Percentiles rank a stretch among this genome's conserved stretches.
phyloP scores from a whole-genome alignment of 2,797 vertebrate species.

The Pristis pectinata region DNA sequence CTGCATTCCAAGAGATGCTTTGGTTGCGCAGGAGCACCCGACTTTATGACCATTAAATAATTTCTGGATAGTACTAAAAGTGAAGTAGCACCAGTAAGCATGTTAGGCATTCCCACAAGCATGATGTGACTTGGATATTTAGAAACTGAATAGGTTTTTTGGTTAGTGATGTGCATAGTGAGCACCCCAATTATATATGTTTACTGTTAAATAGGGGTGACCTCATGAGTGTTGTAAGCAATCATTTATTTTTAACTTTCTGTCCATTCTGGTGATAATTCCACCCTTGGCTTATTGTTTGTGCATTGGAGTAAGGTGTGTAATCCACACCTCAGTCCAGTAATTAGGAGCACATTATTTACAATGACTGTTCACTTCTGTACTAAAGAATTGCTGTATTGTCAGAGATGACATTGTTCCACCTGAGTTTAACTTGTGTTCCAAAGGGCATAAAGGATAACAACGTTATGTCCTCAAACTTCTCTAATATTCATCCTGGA shows the following conservation, averaged over 20 bases:
- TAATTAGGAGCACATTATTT: background rate
- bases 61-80: background rate
- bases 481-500: background rate
- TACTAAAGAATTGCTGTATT: background rate
- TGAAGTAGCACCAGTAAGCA: background rate
- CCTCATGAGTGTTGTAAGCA: background rate
- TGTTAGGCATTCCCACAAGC: background rate
- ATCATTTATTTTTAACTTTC: background rate
- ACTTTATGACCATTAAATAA: background rate
- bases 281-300: background rate
- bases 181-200: background rate
- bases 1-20: slow-evolving; percentile 12
- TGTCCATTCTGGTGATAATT: background rate
- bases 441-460: background rate
- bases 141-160: background rate
- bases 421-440: background rate
- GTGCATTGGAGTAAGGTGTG: background rate
- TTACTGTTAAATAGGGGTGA: background rate
- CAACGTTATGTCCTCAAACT: too few species aligned
- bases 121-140: background rate
- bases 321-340: background rate
- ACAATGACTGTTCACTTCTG: background rate
- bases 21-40: background rate
- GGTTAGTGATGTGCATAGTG: background rate
- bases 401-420: background rate